Conservation (phyloP, 1,140 invertebrate species). For the Saxidomus purpurata region DNA sequence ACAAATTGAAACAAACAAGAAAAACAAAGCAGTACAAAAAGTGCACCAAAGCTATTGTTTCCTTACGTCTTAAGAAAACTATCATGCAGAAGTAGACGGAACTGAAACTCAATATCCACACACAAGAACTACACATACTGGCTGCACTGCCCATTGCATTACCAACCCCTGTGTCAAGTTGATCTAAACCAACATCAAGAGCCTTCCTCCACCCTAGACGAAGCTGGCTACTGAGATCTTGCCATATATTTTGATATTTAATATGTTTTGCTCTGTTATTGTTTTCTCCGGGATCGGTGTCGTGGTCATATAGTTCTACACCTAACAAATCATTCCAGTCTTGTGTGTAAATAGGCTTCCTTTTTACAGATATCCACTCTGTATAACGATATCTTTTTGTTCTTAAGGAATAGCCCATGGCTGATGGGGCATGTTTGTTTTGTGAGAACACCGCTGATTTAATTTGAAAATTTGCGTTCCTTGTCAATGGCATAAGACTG, state of each 20-base stretch:
- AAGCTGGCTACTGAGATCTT: conserved; percentile 73
- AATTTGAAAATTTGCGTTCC: conserved; percentile 31
- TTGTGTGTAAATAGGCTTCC: conserved; percentile 74
- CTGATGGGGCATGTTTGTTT: conserved; percentile 91
- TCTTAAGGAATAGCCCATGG: conserved; percentile 93
- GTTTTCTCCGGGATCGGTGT: conserved; percentile 90
- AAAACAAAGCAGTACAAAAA: too few species aligned
- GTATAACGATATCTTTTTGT: conserved; percentile 91
- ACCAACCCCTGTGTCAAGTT: too few species aligned
- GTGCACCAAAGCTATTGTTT: too few species aligned
- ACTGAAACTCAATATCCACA: too few species aligned
- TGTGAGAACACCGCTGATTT: conserved; percentile 67
- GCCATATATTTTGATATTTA: conserved; percentile 70
- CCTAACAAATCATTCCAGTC: conserved; percentile 91
- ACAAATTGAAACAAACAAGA: too few species aligned
- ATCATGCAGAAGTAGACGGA: too few species aligned
- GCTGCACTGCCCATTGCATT: too few species aligned
- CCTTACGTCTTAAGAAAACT: too few species aligned
- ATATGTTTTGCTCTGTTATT: conserved; percentile 88
- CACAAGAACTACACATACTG: too few species aligned
- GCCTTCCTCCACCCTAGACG: conserved; percentile 73
- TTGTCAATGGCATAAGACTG: conserved; percentile 87
- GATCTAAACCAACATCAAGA: too few species aligned
- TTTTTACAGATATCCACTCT: conserved; percentile 90
- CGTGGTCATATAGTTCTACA: conserved; percentile 88